Evolutionary conservation across 1,140 invertebrate species (phyloP).

Genomic region (Drosophila oshimai): DNA sequence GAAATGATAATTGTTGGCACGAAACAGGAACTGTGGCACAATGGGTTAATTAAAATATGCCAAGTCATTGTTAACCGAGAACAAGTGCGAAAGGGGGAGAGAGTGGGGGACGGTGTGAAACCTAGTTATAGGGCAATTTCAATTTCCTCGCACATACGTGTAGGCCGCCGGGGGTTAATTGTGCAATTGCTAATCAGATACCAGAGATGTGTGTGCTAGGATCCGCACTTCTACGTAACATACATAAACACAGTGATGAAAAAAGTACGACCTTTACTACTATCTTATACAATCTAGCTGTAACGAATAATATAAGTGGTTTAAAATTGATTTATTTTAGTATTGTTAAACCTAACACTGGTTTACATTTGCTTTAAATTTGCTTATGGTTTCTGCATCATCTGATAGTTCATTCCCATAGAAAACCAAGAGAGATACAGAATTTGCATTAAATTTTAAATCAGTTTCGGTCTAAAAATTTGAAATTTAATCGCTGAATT

Average conservation of each 20-base stretch:
- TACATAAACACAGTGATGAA: not conserved
- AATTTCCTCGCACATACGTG: slow-evolving; percentile 20
- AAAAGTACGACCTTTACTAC: too few relatives aligned
- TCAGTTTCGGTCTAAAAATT: too few relatives aligned
- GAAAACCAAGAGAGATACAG: too few relatives aligned
- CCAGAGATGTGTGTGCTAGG: not conserved
- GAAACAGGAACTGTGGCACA: slow-evolving; percentile 24
- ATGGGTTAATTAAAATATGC: slow-evolving; percentile 61
- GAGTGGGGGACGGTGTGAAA: not conserved
- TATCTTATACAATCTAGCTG: too few relatives aligned
- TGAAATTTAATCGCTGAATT: too few relatives aligned
- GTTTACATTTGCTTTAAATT: too few relatives aligned
- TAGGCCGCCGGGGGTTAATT: slow-evolving; percentile 39
- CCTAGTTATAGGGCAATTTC: slow-evolving; percentile 37
- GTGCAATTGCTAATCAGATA: slow-evolving; percentile 23
- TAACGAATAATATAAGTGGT: too few relatives aligned
- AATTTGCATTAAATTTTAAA: too few relatives aligned
- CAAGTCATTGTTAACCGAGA: slow-evolving; percentile 17
- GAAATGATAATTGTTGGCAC: slow-evolving; percentile 33
- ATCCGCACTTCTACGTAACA: not conserved
- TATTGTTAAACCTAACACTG: too few relatives aligned
- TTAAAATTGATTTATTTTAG: too few relatives aligned
- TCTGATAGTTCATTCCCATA: too few relatives aligned
- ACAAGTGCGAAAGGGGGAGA: not conserved
- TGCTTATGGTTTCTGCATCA: too few relatives aligned